These are phyloP conservation scores for Microcebus ravelobensis DNA, from an alignment of 2,113 vertebrate species.

Conservation along the genomic window DNA sequence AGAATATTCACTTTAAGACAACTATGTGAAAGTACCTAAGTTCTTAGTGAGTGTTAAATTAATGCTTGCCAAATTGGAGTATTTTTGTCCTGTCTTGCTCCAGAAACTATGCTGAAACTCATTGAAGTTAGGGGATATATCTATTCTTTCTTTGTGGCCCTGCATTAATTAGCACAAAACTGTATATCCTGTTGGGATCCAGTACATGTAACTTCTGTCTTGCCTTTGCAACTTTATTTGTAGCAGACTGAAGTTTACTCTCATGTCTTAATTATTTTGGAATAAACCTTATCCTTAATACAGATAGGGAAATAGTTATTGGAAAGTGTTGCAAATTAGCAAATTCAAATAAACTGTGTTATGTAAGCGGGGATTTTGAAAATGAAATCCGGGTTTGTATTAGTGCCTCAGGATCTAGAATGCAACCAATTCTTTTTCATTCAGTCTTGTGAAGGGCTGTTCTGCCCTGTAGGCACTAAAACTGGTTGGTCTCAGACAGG, in stretches of 20 bases:
- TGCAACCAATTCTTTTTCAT: slow-evolving; percentile 41
- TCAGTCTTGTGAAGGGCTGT: slow-evolving; percentile 40
- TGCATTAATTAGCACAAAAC: background rate
- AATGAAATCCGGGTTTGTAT: slow-evolving; percentile 51
- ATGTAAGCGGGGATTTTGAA: background rate
- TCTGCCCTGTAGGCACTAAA: slow-evolving; percentile 36
- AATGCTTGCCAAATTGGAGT: background rate
- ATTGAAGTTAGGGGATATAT: background rate
- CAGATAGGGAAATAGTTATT: background rate
- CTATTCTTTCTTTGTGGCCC: background rate
- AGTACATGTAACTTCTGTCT: background rate
- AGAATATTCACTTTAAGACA: background rate
- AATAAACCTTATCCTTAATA: slow-evolving; percentile 1
- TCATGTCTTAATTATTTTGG: slow-evolving; percentile 28
- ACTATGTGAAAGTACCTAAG: background rate
- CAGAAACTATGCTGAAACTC: background rate
- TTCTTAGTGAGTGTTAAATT: background rate
- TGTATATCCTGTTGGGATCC: background rate
- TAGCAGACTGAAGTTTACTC: background rate
- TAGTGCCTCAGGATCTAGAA: background rate
- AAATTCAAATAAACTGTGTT: background rate
- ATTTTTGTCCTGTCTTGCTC: background rate
- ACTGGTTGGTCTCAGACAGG: slow-evolving; percentile 32
- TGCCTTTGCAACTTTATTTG: slow-evolving; percentile 33
- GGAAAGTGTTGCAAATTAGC: background rate